Percentiles rank a stretch among this genome's conserved stretches.
These are phyloP conservation scores for Eugnorisma glareosa DNA, from an alignment of 2,888 invertebrate genomes.

Conservation along the genomic window DNA sequence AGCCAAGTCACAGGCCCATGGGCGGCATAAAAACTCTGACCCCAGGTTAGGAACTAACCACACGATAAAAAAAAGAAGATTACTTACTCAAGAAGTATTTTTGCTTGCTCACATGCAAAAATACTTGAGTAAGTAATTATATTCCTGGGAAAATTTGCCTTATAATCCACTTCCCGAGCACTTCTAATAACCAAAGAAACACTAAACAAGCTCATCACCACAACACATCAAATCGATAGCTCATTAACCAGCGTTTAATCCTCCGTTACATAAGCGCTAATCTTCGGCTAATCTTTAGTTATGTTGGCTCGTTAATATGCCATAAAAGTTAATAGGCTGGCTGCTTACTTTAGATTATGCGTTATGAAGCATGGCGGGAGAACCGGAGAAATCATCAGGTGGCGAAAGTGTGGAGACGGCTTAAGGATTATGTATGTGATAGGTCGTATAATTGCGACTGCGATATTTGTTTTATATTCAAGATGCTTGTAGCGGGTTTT, in stretches of 20 bases:
- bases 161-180: neutral
- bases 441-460: conserved; percentile 37
- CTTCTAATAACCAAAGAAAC: conserved; percentile 18
- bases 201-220: conserved; percentile 29
- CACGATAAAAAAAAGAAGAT: no score
- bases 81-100: no score
- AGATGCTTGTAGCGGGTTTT: conserved; percentile 8
- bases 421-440: conserved; percentile 54
- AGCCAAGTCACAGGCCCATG: no score
- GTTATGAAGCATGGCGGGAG: conserved; percentile 32
- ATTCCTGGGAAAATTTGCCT: neutral
- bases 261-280: conserved; percentile 61
- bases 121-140: neutral
- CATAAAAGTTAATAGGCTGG: conserved; percentile 61
- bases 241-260: conserved; percentile 58
- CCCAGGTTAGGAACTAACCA: no score
- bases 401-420: conserved; percentile 54
- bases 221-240: conserved; percentile 37
- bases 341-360: conserved; percentile 59
- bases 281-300: conserved; percentile 70
- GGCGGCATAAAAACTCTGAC: no score
- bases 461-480: conserved; percentile 35
- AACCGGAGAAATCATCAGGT: conserved; percentile 38
- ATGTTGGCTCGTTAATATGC: conserved; percentile 67
- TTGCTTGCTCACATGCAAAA: no score